Evolutionary conservation across 2,888 invertebrate species (phyloP), one percentile per base, ranked within the genome.

Genomic region (Oscheius sp.): DNA sequence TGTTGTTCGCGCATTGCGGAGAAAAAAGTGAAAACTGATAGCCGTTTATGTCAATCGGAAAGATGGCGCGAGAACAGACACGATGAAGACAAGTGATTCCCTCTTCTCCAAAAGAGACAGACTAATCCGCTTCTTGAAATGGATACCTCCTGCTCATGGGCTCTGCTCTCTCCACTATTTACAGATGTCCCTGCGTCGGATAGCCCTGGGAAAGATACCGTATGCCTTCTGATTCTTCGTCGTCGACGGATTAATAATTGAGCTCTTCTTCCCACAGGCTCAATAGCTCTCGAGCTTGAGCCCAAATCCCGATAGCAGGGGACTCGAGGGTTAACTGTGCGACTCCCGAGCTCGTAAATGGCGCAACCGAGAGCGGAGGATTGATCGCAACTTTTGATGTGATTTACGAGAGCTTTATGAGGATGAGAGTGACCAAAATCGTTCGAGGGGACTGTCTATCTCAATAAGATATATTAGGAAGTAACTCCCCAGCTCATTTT

Each of bases 21-120:
- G 35, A 42, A 68, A 68, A 68, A 68, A 68, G 68, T 55, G 68
- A 68, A 68, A 68, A 68, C 68, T 68, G 68, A 68, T 68, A 68
- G 55, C 55, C 68, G 55, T 63, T 63, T 63, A 63, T 63, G 63
- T 68, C 68, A 68, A 68, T 68, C 68, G 66, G 32, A 48, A 35
- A 60, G n/a, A 60, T 60, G 21, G 55, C 55, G 55, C 29, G 29
- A 21, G 21, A 32, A 55, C 29, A 55, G 55, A 21, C 21, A 55
- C 55, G 21, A 29, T 55, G 9, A 32, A 55, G 21, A 32, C 32
- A 21, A 32, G 9, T 53, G 53, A 53, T n/a, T n/a, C 3, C 1
- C 21, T 29, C 21, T 21, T 21, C 21, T 55, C 7, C 2, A 55
- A 21, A 55, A 55, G 21, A 21, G 32, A 53, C 55, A 21, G 32